These are phyloP conservation scores for Ctena decussata DNA, from an alignment of 2,888 invertebrate species.

Conservation along the genomic window DNA sequence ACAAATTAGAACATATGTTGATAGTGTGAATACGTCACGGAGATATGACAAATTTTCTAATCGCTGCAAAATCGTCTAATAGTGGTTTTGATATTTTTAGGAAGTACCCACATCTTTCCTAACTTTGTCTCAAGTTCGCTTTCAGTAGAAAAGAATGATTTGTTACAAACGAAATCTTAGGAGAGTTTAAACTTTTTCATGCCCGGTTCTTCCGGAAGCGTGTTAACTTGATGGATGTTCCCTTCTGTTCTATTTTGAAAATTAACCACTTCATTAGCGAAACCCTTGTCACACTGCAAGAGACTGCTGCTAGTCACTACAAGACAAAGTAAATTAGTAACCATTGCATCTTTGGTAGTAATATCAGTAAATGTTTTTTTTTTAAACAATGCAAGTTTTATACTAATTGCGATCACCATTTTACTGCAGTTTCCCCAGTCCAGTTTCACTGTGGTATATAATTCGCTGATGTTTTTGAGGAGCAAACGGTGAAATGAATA, in stretches of 20 bases:
- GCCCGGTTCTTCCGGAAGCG: neutral
- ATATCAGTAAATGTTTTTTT: too few species aligned
- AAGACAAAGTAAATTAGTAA: too few species aligned
- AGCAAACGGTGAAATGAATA: too few species aligned
- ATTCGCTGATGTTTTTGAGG: too few species aligned
- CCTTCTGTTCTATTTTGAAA: constrained; percentile 41
- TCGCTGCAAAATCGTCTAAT: constrained; percentile 39
- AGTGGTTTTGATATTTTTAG: neutral
- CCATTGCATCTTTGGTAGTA: too few species aligned
- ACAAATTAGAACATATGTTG: constrained; percentile 67
- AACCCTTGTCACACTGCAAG: too few species aligned
- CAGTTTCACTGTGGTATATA: too few species aligned
- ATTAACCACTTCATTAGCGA: constrained; percentile 7
- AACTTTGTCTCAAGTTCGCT: neutral
- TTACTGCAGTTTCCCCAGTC: too few species aligned
- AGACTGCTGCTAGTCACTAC: too few species aligned
- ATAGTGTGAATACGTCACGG: constrained; percentile 48
- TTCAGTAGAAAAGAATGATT: neutral
- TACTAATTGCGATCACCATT: too few species aligned
- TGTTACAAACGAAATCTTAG: constrained; percentile 7
- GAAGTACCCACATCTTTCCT: constrained; percentile 12
- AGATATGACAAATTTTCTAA: constrained; percentile 40
- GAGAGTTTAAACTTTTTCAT: neutral
- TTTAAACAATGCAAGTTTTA: too few species aligned
- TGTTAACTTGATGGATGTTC: constrained; percentile 66